Conservation (phyloP, 2,888 invertebrate genomes). For the Thalpophila matura region DNA sequence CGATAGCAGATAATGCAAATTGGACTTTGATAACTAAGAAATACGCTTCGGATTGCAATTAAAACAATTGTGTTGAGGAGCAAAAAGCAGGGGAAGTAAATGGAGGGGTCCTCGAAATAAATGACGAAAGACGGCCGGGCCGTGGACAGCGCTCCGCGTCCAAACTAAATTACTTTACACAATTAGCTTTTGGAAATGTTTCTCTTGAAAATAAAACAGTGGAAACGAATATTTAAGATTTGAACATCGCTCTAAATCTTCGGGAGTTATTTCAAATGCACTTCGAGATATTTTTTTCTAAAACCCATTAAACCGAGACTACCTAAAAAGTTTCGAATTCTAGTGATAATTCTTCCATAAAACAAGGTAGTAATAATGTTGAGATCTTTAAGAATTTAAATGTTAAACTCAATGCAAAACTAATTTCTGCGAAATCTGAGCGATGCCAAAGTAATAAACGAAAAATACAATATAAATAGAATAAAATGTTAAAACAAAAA, state of each 20-base stretch:
- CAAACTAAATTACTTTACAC: constrained; percentile 81
- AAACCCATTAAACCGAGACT: neutral
- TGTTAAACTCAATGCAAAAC: constrained; percentile 26
- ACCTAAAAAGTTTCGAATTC: neutral
- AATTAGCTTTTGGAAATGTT: constrained; percentile 80
- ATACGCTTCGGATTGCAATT: constrained; percentile 78
- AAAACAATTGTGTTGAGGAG: constrained; percentile 69
- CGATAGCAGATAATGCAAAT: constrained; percentile 72
- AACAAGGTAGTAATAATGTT: neutral
- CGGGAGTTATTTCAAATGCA: constrained; percentile 7
- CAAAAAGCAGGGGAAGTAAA: constrained; percentile 72
- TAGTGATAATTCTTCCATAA: neutral
- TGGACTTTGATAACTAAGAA: constrained; percentile 75
- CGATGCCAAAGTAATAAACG: constrained; percentile 50
- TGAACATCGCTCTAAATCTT: constrained; percentile 33
- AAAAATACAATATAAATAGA: constrained; percentile 62
- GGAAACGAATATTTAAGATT: constrained; percentile 62
- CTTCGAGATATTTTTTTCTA: neutral
- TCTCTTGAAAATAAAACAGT: constrained; percentile 65
- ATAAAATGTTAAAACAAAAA: constrained; percentile 63
- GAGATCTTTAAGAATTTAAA: neutral
- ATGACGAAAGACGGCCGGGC: constrained; percentile 73
- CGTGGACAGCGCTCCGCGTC: constrained; percentile 72
- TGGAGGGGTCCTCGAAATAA: constrained; percentile 76
- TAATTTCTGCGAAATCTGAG: constrained; percentile 44